These are phyloP conservation scores for Phalera bucephala DNA, from an alignment of 2,888 invertebrate genomes.

Conservation along the genomic window DNA sequence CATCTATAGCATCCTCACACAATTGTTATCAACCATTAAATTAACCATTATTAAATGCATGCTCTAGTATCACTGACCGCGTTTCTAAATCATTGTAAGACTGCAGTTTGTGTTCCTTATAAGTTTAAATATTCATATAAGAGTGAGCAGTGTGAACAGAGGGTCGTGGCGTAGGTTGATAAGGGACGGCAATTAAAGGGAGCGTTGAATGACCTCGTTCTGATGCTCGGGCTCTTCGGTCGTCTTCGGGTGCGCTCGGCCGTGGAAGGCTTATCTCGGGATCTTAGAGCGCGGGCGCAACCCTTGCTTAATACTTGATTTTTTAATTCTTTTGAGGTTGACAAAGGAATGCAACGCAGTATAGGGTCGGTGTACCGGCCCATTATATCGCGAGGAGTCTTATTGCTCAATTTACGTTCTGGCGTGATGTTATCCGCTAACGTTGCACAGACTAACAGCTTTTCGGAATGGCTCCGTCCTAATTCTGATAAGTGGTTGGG, in stretches of 20 bases:
- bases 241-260: constrained; percentile 54
- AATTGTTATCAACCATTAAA: constrained; percentile 64
- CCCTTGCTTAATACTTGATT: constrained; percentile 37
- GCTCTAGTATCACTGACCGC: constrained; percentile 41
- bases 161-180: constrained; percentile 43
- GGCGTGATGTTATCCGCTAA: constrained; percentile 29
- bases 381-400: constrained; percentile 31
- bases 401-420: constrained; percentile 40
- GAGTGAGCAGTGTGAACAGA: constrained; percentile 49
- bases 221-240: constrained; percentile 61
- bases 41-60: constrained; percentile 59
- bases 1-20: constrained; percentile 43
- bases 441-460: constrained; percentile 23
- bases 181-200: constrained; percentile 66
- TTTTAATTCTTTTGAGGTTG: constrained; percentile 29
- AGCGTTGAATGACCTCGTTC: constrained; percentile 60
- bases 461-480: constrained; percentile 21
- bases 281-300: constrained; percentile 68
- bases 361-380: constrained; percentile 9
- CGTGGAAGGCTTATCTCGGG: constrained; percentile 58
- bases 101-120: constrained; percentile 53
- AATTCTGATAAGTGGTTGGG: constrained; percentile 27
- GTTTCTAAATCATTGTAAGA: constrained; percentile 62
- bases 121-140: constrained; percentile 60
- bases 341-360: constrained; percentile 35